These are phyloP conservation scores for Elysia chlorotica DNA, from an alignment of 1,140 invertebrate genomes.

Conservation along the genomic window DNA sequence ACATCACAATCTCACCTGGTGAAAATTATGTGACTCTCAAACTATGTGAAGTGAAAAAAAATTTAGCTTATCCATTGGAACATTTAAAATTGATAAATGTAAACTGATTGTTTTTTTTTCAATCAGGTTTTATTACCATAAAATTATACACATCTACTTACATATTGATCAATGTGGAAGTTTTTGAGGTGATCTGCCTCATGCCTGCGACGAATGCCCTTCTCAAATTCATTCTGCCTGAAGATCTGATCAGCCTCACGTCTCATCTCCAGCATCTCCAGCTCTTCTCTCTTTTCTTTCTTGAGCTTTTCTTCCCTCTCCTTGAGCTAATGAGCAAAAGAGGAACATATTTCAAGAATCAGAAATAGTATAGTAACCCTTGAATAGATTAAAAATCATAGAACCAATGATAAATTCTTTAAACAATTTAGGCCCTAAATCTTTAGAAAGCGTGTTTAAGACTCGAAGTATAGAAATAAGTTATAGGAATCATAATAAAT, in stretches of 20 bases:
- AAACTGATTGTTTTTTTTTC: too few relatives aligned
- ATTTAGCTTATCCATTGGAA: too few relatives aligned
- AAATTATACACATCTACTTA: slow-evolving; percentile 33
- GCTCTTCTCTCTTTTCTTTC: slow-evolving; percentile 39
- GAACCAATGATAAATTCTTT: not conserved
- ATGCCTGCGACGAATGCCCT: slow-evolving; percentile 37
- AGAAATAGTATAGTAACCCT: too few relatives aligned
- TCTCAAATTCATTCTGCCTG: slow-evolving; percentile 56
- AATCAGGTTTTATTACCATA: not conserved
- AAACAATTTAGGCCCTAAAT: not conserved
- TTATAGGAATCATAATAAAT: not conserved
- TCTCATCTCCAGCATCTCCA: slow-evolving; percentile 47
- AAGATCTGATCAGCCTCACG: slow-evolving; percentile 58
- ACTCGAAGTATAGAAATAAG: not conserved
- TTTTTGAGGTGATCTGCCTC: slow-evolving; percentile 35
- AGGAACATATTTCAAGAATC: too few relatives aligned
- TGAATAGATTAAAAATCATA: not conserved
- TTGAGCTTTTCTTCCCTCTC: slow-evolving; percentile 50
- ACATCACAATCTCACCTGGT: too few relatives aligned
- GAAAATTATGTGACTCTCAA: too few relatives aligned
- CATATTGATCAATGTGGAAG: slow-evolving; percentile 49
- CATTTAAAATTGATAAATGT: too few relatives aligned
- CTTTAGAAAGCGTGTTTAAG: not conserved
- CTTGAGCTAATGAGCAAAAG: slow-evolving; percentile 53
- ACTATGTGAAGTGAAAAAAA: too few relatives aligned